phyloP scores from a whole-genome alignment of 2,797 vertebrate species.

The Parauchenoglanis punctatus region DNA sequence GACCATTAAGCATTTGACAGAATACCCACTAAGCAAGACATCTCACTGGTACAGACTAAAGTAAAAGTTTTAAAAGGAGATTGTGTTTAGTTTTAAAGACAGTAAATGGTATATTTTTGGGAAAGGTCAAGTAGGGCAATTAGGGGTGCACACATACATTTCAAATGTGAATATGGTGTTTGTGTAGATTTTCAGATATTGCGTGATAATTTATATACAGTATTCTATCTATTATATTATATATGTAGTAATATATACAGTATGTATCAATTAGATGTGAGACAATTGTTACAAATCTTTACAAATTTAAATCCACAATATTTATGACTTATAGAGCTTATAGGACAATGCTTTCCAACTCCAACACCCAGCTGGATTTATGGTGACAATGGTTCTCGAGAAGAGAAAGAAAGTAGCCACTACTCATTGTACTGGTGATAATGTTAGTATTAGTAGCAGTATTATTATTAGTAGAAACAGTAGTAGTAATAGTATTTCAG shows the following conservation, averaged over 20 bases:
- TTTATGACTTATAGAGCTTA: not conserved
- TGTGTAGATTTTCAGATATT: not conserved
- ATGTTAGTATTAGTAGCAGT: not conserved
- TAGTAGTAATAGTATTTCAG: not conserved
- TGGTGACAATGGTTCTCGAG: constrained; percentile 11
- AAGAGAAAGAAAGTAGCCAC: not conserved
- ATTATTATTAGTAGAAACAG: not conserved
- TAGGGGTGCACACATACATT: not conserved
- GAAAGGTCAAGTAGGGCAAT: not conserved
- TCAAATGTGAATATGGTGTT: not conserved
- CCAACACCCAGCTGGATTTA: constrained; percentile 16
- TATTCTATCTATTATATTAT: too few species aligned
- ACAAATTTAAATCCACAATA: not conserved
- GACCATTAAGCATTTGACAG: constrained; percentile 73
- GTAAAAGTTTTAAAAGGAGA: constrained; percentile 13
- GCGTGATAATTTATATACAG: not conserved
- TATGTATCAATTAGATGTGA: not conserved
- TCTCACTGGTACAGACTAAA: constrained; percentile 64
- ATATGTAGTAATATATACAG: not conserved
- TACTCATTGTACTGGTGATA: not conserved
- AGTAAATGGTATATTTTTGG: not conserved
- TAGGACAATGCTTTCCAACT: not conserved
- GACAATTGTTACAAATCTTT: not conserved
- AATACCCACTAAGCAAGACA: constrained; percentile 60
- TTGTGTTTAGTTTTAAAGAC: constrained; percentile 18